Evolutionary conservation across 2,888 invertebrate species (phyloP).

Genomic region (Nebria salina): DNA sequence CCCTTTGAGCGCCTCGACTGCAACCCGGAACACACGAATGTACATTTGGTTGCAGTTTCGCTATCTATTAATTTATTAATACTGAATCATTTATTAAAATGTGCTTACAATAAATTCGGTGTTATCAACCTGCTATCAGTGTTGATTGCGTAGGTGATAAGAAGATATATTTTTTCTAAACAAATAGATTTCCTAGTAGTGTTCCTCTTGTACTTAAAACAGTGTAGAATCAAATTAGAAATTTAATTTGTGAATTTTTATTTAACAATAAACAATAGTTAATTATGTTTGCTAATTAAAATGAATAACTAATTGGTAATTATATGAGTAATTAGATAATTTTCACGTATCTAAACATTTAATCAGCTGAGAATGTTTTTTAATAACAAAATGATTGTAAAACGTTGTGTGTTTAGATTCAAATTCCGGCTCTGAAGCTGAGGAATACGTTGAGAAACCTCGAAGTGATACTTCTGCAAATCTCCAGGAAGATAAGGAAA

Average conservation of each 20-base stretch:
- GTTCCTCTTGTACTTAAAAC: background rate
- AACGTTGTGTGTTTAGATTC: conserved; percentile 25
- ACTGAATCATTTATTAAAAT: background rate
- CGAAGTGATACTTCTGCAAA: conserved; percentile 17
- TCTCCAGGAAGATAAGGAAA: conserved; percentile 57
- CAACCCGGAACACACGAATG: background rate
- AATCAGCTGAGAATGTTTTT: too few relatives aligned
- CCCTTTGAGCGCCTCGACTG: background rate
- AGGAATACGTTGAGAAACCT: conserved; percentile 38
- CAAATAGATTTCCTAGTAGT: background rate
- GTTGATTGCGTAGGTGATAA: background rate
- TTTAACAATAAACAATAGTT: conserved; percentile 8
- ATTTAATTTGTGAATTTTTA: background rate
- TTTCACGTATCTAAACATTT: too few relatives aligned
- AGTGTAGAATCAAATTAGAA: background rate
- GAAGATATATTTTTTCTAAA: background rate
- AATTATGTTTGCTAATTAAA: background rate
- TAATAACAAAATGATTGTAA: background rate
- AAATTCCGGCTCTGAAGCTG: conserved; percentile 38
- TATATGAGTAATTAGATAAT: too few relatives aligned
- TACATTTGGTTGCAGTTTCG: background rate
- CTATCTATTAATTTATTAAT: background rate
- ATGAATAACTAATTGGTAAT: background rate
- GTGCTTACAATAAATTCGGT: background rate
- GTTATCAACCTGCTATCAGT: background rate